A percentile compares a stretch with the other conserved stretches of the same genome.
Conservation (phyloP, 2,113 vertebrate genomes). For the Eleginops maclovinus region DNA sequence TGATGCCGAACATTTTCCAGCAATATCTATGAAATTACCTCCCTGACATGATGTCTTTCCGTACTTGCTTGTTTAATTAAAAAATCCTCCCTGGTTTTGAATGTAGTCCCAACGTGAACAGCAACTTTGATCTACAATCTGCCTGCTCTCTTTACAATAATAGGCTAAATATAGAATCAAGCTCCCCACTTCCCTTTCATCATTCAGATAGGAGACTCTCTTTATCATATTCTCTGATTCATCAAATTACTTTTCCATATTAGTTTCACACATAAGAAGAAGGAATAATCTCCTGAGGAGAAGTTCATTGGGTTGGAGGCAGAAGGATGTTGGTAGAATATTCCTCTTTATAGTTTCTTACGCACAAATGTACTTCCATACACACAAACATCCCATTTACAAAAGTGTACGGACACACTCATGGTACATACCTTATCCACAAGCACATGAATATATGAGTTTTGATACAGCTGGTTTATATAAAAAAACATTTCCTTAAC, state of each 20-base stretch:
- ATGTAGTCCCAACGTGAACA: constrained; percentile 56
- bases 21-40: constrained; percentile 23
- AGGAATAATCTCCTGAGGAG: constrained; percentile 53
- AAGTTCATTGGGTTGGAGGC: constrained; percentile 2
- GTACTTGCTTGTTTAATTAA: constrained; percentile 45
- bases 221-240: constrained; percentile 54
- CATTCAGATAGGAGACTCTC: constrained; percentile 44
- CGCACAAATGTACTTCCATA: background rate
- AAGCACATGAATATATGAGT: background rate
- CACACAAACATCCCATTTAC: background rate
- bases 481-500: constrained; percentile 6
- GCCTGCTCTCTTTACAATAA: constrained; percentile 61
- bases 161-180: constrained; percentile 60
- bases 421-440: background rate
- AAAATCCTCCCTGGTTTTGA: constrained; percentile 35
- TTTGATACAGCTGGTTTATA: background rate
- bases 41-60: constrained; percentile 19
- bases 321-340: background rate
- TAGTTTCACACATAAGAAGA: constrained; percentile 25
- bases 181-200: constrained; percentile 61
- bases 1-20: background rate
- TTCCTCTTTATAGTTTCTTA: background rate
- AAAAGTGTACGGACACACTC: background rate
- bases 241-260: constrained; percentile 57
- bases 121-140: constrained; percentile 61